phyloP scores from a whole-genome alignment of 2,888 invertebrate species.

The Ethmia dodecea region DNA sequence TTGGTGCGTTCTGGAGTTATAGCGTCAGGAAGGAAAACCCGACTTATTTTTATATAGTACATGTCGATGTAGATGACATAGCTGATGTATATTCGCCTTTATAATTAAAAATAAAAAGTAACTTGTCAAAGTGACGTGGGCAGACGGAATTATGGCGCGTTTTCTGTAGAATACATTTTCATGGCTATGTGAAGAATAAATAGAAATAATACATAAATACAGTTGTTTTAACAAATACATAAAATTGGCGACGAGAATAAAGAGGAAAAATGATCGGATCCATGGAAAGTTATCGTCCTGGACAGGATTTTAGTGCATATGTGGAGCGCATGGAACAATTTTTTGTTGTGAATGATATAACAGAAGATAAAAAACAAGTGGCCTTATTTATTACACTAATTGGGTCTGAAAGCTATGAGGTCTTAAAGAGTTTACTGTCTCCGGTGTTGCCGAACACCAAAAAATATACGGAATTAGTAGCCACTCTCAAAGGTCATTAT shows the following conservation, averaged over 20 bases:
- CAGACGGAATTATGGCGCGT: too few species aligned
- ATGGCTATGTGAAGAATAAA: too few species aligned
- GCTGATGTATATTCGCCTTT: too few species aligned
- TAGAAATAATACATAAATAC: too few species aligned
- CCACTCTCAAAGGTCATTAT: background rate
- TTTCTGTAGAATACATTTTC: too few species aligned
- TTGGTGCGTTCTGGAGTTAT: too few species aligned
- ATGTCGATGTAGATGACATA: too few species aligned
- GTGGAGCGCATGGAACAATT: slow-evolving; percentile 6
- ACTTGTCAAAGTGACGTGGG: too few species aligned
- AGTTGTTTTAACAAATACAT: too few species aligned
- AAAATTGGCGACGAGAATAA: background rate
- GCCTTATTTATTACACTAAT: slow-evolving; percentile 8
- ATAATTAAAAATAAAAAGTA: too few species aligned
- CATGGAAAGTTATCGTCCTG: background rate
- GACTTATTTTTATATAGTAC: too few species aligned
- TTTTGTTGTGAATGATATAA: slow-evolving; percentile 2
- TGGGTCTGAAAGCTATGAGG: slow-evolving; percentile 6
- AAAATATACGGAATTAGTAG: background rate
- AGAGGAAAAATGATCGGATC: background rate
- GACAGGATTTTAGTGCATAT: slow-evolving; percentile 1
- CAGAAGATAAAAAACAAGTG: slow-evolving; percentile 1
- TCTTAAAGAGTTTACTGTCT: slow-evolving; percentile 4
- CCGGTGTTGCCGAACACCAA: background rate
- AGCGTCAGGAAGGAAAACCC: too few species aligned